Percentiles rank a stretch among this genome's conserved stretches.
phyloP scores from a whole-genome alignment of 1,140 invertebrate genomes.

The Papilio glaucus region DNA sequence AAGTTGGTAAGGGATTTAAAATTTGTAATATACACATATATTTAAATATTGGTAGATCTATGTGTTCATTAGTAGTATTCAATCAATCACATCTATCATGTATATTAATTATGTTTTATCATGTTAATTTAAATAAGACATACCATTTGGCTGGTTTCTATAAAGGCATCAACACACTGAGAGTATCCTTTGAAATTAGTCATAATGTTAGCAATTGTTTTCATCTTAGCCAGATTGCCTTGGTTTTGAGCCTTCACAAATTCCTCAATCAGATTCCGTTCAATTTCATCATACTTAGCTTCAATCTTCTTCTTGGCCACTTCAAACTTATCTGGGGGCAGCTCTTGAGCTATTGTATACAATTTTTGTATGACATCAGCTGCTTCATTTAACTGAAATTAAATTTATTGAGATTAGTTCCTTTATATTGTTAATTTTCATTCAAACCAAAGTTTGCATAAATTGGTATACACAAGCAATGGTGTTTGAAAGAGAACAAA shows the following conservation, averaged over 20 bases:
- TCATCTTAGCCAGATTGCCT: slow-evolving; percentile 95
- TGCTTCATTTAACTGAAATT: slow-evolving; percentile 93
- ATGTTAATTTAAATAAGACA: too few relatives aligned
- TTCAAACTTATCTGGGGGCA: slow-evolving; percentile 94
- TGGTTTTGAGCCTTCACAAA: slow-evolving; percentile 94
- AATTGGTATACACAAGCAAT: too few relatives aligned
- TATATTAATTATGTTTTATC: too few relatives aligned
- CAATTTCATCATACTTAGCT: slow-evolving; percentile 98
- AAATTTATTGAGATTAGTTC: slow-evolving; percentile 27
- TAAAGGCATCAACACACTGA: slow-evolving; percentile 98
- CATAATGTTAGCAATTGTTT: slow-evolving; percentile 94
- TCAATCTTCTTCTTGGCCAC: slow-evolving; percentile 95
- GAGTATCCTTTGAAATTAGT: slow-evolving; percentile 98
- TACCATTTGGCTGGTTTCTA: slow-evolving; percentile 97
- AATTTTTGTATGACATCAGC: slow-evolving; percentile 99
- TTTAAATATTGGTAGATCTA: too few relatives aligned
- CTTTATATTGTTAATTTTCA: too few relatives aligned
- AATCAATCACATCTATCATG: too few relatives aligned
- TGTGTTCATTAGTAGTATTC: too few relatives aligned
- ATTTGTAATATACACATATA: too few relatives aligned
- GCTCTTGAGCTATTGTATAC: slow-evolving; percentile 97
- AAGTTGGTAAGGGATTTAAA: too few relatives aligned
- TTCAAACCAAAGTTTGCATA: too few relatives aligned
- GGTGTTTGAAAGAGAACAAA: too few relatives aligned
- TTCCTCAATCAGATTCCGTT: slow-evolving; percentile 96